Evolutionary conservation across 2,113 vertebrate species (phyloP).

Genomic region (Pandion haliaetus): DNA sequence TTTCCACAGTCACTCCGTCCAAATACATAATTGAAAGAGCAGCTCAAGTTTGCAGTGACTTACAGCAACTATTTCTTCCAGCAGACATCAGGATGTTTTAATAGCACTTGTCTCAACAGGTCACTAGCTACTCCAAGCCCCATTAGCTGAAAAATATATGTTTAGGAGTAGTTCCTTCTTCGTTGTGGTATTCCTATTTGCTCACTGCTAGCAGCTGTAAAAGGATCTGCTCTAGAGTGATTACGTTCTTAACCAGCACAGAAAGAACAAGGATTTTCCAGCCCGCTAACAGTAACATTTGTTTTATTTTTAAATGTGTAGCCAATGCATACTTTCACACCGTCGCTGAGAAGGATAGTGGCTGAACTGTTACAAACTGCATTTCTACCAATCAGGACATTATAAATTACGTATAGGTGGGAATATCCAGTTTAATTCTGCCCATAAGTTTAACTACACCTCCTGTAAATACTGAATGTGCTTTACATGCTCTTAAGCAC

Average conservation of each 20-base stretch:
- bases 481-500: background rate
- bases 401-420: background rate
- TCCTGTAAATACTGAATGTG: background rate
- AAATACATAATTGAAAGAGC: background rate
- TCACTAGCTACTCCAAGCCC: background rate
- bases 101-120: background rate
- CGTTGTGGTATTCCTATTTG: background rate
- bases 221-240: background rate
- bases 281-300: background rate
- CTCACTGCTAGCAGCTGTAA: background rate
- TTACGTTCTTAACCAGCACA: background rate
- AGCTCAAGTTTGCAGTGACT: background rate
- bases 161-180: background rate
- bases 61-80: background rate
- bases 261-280: background rate
- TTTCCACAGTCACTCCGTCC: background rate
- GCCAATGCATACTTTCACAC: background rate
- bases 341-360: background rate
- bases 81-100: background rate
- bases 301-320: background rate
- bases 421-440: background rate
- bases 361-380: background rate
- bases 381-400: background rate
- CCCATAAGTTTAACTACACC: background rate
- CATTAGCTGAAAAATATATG: background rate